A percentile compares a stretch with the other conserved stretches of the same genome.
These are phyloP conservation scores for Burhinus oedicnemus DNA, from an alignment of 2,113 vertebrate species.

Conservation along the genomic window DNA sequence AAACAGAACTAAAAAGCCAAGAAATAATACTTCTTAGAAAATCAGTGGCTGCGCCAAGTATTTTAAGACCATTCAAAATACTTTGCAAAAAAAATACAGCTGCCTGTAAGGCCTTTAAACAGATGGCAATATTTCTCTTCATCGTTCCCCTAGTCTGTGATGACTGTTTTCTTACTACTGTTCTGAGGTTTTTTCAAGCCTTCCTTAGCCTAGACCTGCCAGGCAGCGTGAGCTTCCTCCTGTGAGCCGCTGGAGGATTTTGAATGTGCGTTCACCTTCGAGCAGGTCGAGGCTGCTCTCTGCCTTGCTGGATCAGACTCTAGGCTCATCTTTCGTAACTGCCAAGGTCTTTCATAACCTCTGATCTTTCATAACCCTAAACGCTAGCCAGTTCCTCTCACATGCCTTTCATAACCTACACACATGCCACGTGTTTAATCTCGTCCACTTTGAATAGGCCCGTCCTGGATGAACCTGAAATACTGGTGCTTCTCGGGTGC, in stretches of 20 bases:
- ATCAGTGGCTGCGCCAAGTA: background rate
- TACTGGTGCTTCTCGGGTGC: background rate
- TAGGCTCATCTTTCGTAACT: background rate
- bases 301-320: background rate
- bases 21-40: background rate
- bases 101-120: background rate
- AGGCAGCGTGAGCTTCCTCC: background rate
- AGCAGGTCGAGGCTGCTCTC: background rate
- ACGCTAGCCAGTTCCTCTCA: background rate
- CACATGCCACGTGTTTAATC: slow-evolving; percentile 5
- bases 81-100: background rate
- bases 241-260: background rate
- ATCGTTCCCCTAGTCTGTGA: background rate
- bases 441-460: background rate
- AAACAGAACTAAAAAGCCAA: background rate
- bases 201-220: background rate
- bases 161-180: background rate
- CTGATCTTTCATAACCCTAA: slow-evolving; percentile 53
- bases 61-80: background rate
- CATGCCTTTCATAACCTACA: slow-evolving; percentile 13
- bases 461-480: slow-evolving; percentile 31
- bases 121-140: background rate
- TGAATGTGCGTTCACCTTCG: background rate
- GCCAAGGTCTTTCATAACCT: slow-evolving; percentile 54
- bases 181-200: background rate